Base-by-base conservation (phyloP, 1,140 invertebrate species). In the Philotrypesis tridentata region DNA sequence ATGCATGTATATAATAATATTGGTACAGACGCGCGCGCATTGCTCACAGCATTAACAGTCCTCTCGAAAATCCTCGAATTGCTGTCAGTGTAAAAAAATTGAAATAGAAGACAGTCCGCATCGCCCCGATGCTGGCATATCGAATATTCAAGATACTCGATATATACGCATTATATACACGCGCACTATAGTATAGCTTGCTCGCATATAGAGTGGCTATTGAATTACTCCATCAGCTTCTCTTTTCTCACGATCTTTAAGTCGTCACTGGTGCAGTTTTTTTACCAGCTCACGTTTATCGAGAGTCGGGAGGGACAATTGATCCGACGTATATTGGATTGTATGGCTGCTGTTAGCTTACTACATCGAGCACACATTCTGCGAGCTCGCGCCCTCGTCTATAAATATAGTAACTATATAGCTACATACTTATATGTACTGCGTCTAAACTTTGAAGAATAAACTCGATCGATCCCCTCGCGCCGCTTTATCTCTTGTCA, bases 231-330 rank as follows among this genome's bases (percentile, higher is more conserved):
- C n/a, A n/a, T n/a, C 78, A 70, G 25, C 17, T 55, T 29, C 55
- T 29, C n/a, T 80, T 80, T 80, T 80, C 79, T 80, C 79, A 80
- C 71, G 79, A 48, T 80, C 71, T 70, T 80, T 80, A 74, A 65
- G 79, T 72, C 23, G 31, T 72, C 43, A 25, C 9, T 8, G 37
- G 4, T 37, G 43, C 68, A 72, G 68, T n/a, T n/a, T n/a, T n/a
- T n/a, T 79, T 79, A 79, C 43, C 78, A 79, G 70, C 40, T 72
- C 63, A 68, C 61, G 71, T 80, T 80, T 71, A 79, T 72, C 31
- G 70, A 40, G 76, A 61, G 37, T 27, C 11, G 43, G 17, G 48
- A 55, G 68, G 61, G 31, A 60, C 6, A 78, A 37, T 5, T 37
- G 9, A 37, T n/a, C n/a, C n/a, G n/a, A n/a, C n/a, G n/a, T n/a